Evolutionary conservation across 1,140 invertebrate genomes (phyloP), one percentile per base, ranked within the genome.

Genomic region (Ceratosolen solmsi): DNA sequence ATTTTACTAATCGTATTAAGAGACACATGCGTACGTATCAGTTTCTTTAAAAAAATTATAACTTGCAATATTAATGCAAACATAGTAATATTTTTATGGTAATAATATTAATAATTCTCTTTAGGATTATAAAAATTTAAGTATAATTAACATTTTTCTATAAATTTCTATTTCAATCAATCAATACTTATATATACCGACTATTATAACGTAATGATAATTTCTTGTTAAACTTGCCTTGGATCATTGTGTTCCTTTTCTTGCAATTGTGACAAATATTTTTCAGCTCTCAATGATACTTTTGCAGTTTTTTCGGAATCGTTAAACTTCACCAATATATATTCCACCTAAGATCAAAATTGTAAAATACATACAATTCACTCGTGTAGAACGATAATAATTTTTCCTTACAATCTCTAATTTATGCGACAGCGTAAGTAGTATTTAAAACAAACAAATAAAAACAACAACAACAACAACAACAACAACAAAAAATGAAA

Each of bases 271-370:
- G 94, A 91, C 11, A 99, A 91, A 33, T 99, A 91, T 84, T 97
- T 95, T 83, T 94, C 90, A 36, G 96, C 97, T 87, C 95, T 94
- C 17, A 99, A 92, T 80, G 95, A 95, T 1, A 99, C 94, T 84
- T 95, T 95, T 9, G 96, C 97, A 84, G 94, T 95, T 90, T 96
- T 95, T 54, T 96, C 94, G 79, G 95, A 93, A 92, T 99, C 95
- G 92, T 99, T 96, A 92, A 99, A 98, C 90, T 98, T 98, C 0
- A 99, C 95, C 49, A 99, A 94, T 87, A 98, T 97, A 87, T 99
- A 99, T 92, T 99, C 99, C 27, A 98, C 95, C 94, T 95, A 85
- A 80, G 87, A 86, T 22, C 71, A 76, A 71, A 84, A 77, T 70
- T 36, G 36, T 76, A 46, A 46, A 46, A 46, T 46, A 46, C 13